Percentiles rank a stretch among this genome's conserved stretches.
Conservation (phyloP, 2,113 vertebrate species). For the Hiodon tergisus region DNA sequence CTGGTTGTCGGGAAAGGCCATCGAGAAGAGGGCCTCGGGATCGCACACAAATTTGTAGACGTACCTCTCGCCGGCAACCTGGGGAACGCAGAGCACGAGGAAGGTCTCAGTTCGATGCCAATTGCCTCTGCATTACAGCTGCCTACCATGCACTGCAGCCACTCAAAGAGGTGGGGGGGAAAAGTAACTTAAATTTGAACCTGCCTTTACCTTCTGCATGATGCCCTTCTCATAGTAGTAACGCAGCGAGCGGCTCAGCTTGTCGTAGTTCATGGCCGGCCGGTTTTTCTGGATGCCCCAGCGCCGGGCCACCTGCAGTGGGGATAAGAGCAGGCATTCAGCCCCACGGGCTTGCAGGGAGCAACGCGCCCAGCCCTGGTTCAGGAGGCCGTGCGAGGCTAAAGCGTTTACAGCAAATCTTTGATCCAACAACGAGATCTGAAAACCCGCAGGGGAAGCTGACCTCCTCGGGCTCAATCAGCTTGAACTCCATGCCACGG, state of each 20-base stretch:
- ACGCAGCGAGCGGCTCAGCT: constrained; percentile 91
- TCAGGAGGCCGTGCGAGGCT: no score
- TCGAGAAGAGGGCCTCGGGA: constrained; percentile 90
- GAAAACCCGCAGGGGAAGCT: constrained; percentile 8
- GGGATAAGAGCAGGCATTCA: background rate
- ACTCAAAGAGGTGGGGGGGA: background rate
- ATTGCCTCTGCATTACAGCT: background rate
- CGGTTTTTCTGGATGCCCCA: constrained; percentile 98
- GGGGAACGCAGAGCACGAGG: background rate
- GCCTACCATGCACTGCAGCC: background rate
- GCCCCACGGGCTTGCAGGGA: background rate
- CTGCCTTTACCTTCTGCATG: constrained; percentile 88
- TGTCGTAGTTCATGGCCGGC: constrained; percentile 97
- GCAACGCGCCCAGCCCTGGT: no score
- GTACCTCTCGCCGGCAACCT: constrained; percentile 92
- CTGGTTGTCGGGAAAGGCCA: constrained; percentile 96
- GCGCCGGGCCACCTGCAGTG: constrained; percentile 80
- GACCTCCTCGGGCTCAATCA: constrained; percentile 95
- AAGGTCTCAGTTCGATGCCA: background rate
- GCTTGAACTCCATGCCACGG: constrained; percentile 96
- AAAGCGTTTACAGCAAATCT: no score
- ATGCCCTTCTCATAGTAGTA: constrained; percentile 98
- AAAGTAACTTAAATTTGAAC: constrained; percentile 34
- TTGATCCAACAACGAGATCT: background rate
- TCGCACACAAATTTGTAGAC: constrained; percentile 97